phyloP scores from a whole-genome alignment of 2,888 invertebrate species.

The Ectobius pallidus region DNA sequence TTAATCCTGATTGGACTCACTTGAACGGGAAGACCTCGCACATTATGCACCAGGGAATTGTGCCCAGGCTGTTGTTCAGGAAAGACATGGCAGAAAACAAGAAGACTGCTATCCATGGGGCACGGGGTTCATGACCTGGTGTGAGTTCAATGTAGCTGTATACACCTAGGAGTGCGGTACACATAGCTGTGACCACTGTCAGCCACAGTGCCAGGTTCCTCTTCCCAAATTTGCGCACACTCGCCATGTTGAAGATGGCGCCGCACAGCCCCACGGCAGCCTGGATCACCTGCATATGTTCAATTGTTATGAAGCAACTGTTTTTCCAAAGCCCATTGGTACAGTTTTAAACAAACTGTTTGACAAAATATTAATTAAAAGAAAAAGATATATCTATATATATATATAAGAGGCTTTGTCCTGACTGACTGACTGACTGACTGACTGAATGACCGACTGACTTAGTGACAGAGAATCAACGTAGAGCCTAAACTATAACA shows the following conservation, averaged over 20 bases:
- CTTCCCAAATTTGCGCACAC: background rate
- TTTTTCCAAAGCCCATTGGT: too few species aligned
- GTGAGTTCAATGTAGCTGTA: background rate
- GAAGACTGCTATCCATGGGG: constrained; percentile 50
- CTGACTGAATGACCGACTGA: too few species aligned
- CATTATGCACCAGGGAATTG: constrained; percentile 62
- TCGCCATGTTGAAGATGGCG: background rate
- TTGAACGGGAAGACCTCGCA: constrained; percentile 56
- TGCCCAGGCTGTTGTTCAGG: constrained; percentile 54
- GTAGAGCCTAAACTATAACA: too few species aligned
- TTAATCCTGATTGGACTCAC: too few species aligned
- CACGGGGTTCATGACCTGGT: background rate
- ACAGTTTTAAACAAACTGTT: too few species aligned
- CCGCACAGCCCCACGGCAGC: background rate
- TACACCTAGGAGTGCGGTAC: background rate
- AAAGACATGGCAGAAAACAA: constrained; percentile 56
- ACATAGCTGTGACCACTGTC: background rate
- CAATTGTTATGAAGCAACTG: too few species aligned
- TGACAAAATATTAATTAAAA: too few species aligned
- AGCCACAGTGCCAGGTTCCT: background rate
- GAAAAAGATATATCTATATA: too few species aligned
- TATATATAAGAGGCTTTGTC: too few species aligned
- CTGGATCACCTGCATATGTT: background rate
- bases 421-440: too few species aligned
- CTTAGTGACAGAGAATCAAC: too few species aligned